Conservation (phyloP, 2,113 vertebrate genomes). For the Zapus hudsonius region DNA sequence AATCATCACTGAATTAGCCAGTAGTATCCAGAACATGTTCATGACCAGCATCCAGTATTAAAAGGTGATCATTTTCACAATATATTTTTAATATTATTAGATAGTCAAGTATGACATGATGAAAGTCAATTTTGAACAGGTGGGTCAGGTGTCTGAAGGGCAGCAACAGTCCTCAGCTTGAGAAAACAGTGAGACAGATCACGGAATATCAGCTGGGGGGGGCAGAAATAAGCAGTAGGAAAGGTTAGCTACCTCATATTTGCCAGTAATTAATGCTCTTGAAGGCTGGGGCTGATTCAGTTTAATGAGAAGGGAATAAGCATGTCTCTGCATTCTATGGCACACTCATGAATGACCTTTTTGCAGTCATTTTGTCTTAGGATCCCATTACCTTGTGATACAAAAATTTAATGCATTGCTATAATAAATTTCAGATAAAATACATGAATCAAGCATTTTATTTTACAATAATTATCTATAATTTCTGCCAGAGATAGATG, state of each 20-base stretch:
- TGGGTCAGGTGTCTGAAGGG: slow-evolving; percentile 42
- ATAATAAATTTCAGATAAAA: background rate
- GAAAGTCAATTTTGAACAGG: slow-evolving; percentile 66
- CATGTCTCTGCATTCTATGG: background rate
- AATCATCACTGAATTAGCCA: slow-evolving; percentile 73
- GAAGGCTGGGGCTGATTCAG: background rate
- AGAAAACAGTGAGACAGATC: slow-evolving; percentile 42
- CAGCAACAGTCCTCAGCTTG: slow-evolving; percentile 27
- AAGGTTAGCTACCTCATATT: background rate
- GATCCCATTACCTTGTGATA: background rate
- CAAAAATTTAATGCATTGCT: background rate
- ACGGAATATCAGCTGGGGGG: slow-evolving; percentile 54
- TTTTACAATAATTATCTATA: background rate
- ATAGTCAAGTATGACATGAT: slow-evolving; percentile 3
- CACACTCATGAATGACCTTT: background rate
- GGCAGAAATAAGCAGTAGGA: background rate
- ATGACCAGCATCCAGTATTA: background rate
- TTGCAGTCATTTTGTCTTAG: background rate
- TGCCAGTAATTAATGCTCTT: slow-evolving; percentile 44
- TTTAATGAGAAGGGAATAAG: slow-evolving; percentile 27
- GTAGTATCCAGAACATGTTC: slow-evolving; percentile 70
- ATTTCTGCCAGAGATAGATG: background rate
- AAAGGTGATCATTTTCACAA: background rate
- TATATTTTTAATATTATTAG: background rate
- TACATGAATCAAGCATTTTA: background rate